phyloP scores from a whole-genome alignment of 1,140 invertebrate genomes.

The Galleria mellonella region DNA sequence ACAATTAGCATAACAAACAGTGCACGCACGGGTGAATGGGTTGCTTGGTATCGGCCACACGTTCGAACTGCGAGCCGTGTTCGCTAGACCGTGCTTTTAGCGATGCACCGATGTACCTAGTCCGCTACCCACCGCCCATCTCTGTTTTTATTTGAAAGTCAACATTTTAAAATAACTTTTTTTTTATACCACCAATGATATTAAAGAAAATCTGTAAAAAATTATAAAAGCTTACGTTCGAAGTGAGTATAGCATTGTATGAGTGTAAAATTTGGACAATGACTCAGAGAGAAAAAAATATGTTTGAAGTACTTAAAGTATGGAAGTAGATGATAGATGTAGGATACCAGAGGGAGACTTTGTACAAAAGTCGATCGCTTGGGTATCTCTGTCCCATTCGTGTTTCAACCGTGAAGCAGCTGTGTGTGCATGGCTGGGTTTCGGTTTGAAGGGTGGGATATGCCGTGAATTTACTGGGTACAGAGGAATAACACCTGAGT shows the following conservation, averaged over 20 bases:
- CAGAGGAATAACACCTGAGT: too few species aligned
- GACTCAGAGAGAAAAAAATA: too few species aligned
- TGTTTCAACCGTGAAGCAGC: too few species aligned
- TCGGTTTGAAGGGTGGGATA: too few species aligned
- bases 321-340: too few species aligned
- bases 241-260: background rate
- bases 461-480: too few species aligned
- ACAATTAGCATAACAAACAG: constrained; percentile 63
- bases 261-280: background rate
- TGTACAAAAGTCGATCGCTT: too few species aligned
- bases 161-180: constrained; percentile 1
- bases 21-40: constrained; percentile 26
- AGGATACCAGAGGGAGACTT: too few species aligned
- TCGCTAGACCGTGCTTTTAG: constrained; percentile 58
- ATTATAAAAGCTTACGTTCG: background rate
- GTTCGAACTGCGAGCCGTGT: constrained; percentile 39
- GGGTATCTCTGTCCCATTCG: too few species aligned
- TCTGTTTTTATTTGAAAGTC: background rate
- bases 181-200: background rate
- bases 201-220: constrained; percentile 3
- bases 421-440: too few species aligned
- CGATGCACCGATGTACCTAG: constrained; percentile 9
- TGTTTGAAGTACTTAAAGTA: too few species aligned
- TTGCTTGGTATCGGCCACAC: constrained; percentile 49
- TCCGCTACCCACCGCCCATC: constrained; percentile 24